Evolutionary conservation across 2,888 invertebrate species (phyloP).

Genomic region (Tipula helvola): DNA sequence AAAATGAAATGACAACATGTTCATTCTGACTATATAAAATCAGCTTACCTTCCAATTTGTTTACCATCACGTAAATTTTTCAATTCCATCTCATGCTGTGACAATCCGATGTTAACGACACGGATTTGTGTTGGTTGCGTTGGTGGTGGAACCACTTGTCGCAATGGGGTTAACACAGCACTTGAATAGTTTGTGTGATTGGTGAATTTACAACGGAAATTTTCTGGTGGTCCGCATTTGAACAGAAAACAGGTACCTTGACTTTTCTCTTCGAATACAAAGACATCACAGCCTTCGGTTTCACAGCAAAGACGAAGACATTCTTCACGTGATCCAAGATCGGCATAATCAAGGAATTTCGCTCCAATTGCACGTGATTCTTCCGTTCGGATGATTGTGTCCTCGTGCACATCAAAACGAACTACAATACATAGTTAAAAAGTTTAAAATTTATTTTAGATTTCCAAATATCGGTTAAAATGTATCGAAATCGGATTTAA

Average conservation of each 20-base stretch:
- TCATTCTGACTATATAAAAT: background rate
- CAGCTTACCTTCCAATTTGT: conserved; percentile 41
- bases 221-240: conserved; percentile 78
- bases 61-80: conserved; percentile 47
- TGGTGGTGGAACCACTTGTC: conserved; percentile 26
- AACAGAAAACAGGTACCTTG: conserved; percentile 84
- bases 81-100: conserved; percentile 34
- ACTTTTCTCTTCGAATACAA: conserved; percentile 85
- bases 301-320: conserved; percentile 80
- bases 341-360: conserved; percentile 73
- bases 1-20: no score
- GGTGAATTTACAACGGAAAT: conserved; percentile 88
- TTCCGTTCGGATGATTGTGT: conserved; percentile 82
- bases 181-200: conserved; percentile 79
- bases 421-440: conserved; percentile 21
- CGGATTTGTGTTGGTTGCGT: conserved; percentile 24
- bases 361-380: conserved; percentile 83
- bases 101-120: conserved; percentile 20
- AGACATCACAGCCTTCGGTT: conserved; percentile 77
- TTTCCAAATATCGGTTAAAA: no score
- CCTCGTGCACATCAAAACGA: conserved; percentile 67
- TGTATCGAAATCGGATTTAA: no score
- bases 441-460: no score
- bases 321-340: conserved; percentile 66
- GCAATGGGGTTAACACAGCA: conserved; percentile 61